These are phyloP conservation scores for Spialia ferax DNA, from an alignment of 2,888 invertebrate genomes.

Conservation along the genomic window DNA sequence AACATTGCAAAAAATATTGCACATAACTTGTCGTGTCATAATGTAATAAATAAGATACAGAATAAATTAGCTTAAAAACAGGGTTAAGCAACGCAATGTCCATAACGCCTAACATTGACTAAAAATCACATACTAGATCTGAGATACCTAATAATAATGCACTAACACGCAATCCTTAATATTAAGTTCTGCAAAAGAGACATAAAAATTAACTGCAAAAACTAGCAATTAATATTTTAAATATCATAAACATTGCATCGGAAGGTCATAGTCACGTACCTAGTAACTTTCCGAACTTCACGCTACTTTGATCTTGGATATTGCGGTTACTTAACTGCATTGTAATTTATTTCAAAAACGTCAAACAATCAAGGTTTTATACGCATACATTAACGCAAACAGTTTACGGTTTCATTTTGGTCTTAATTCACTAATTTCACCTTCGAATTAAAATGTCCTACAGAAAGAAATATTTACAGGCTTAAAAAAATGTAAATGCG, in stretches of 20 bases:
- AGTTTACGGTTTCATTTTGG: background rate
- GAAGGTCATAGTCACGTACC: slow-evolving; percentile 1
- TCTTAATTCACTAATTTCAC: background rate
- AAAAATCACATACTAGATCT: too few relatives aligned
- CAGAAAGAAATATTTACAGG: background rate
- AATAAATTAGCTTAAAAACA: too few relatives aligned
- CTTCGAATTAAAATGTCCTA: background rate
- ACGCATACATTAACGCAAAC: slow-evolving; percentile 3
- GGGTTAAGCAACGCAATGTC: too few relatives aligned
- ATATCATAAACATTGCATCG: slow-evolving; percentile 1
- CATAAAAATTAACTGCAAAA: too few relatives aligned
- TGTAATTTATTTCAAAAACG: slow-evolving; percentile 3
- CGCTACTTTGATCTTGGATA: background rate
- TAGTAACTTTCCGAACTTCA: slow-evolving; percentile 7
- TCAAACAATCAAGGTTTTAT: background rate
- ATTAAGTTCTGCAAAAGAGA: too few relatives aligned
- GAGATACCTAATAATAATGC: too few relatives aligned
- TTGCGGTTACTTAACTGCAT: background rate
- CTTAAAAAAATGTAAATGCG: background rate
- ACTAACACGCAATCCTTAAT: too few relatives aligned
- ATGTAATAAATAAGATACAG: too few relatives aligned
- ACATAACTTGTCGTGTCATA: too few relatives aligned
- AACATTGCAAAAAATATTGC: too few relatives aligned
- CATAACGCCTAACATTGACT: too few relatives aligned
- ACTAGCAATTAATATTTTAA: too few relatives aligned